phyloP scores from a whole-genome alignment of 2,113 vertebrate species.

The Microcebus lehilahytsara region DNA sequence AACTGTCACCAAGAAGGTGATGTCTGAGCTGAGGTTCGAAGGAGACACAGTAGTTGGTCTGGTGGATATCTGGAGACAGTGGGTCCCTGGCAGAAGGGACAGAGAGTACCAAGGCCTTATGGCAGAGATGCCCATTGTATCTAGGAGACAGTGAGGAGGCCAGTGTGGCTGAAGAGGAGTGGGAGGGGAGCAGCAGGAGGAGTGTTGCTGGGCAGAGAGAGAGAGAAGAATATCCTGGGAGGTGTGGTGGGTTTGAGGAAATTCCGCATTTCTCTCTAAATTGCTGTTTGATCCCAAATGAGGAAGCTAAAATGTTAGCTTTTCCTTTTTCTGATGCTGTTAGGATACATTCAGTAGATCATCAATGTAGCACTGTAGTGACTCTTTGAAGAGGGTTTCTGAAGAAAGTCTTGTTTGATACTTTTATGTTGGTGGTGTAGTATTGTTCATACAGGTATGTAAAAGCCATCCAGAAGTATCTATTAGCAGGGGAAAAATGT shows the following conservation, averaged over 20 bases:
- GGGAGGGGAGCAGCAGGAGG: fast-evolving
- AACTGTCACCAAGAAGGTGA: fast-evolving
- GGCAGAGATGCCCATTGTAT: fast-evolving
- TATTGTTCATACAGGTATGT: fast-evolving
- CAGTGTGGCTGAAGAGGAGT: not conserved
- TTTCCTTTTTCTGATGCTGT: not conserved
- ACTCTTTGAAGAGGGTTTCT: not conserved
- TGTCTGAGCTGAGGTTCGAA: fast-evolving
- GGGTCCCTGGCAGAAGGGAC: not conserved
- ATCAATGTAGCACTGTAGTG: fast-evolving
- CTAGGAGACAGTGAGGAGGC: not conserved
- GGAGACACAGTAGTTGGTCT: not conserved
- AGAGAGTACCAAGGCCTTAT: fast-evolving
- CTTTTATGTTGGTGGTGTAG: not conserved
- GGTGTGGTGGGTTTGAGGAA: not conserved
- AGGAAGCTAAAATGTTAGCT: not conserved
- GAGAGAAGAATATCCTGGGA: no score
- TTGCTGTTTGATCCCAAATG: not conserved
- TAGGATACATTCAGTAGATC: fast-evolving
- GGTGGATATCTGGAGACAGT: not conserved
- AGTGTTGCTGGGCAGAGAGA: no score
- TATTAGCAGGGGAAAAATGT: not conserved
- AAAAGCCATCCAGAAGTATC: not conserved
- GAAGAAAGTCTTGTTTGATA: not conserved
- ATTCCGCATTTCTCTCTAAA: fast-evolving